Percentiles rank a stretch among this genome's conserved stretches.
Evolutionary conservation across 2,797 vertebrate genomes (phyloP).

Genomic region (Dryobates pubescens): DNA sequence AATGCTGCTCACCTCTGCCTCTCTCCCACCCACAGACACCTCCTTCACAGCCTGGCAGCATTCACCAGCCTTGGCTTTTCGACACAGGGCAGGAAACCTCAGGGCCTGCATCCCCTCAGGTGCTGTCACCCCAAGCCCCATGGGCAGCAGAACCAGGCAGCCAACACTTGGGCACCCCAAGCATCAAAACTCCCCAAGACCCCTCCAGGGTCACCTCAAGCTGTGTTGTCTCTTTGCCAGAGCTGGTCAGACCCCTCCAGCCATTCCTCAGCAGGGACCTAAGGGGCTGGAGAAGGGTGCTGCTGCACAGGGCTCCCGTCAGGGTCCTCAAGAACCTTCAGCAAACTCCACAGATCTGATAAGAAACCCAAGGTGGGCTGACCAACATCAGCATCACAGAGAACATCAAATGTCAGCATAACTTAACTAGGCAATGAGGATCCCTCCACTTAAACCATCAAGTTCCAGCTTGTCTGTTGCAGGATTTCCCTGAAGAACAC

Average conservation of each 20-base stretch:
- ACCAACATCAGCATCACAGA: accelerated
- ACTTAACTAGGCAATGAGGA: neutral
- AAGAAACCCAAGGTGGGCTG: neutral
- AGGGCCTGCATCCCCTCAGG: accelerated
- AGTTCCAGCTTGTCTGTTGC: neutral
- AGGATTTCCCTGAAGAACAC: neutral
- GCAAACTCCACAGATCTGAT: neutral
- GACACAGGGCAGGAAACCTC: accelerated
- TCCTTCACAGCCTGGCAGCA: neutral
- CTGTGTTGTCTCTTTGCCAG: accelerated
- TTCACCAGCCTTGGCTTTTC: neutral
- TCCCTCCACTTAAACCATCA: neutral
- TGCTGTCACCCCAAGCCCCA: neutral
- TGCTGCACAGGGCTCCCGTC: neutral
- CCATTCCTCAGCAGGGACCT: neutral
- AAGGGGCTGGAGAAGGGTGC: neutral
- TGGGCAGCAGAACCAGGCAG: neutral
- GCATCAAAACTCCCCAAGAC: no score
- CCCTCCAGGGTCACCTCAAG: neutral
- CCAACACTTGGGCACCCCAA: neutral
- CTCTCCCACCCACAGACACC: neutral
- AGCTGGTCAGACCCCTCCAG: neutral
- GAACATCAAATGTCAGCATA: neutral
- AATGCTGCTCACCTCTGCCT: neutral
- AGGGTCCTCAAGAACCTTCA: neutral